Base-by-base conservation (phyloP, 2,113 vertebrate species). In the Gasterosteus aculeatus region DNA sequence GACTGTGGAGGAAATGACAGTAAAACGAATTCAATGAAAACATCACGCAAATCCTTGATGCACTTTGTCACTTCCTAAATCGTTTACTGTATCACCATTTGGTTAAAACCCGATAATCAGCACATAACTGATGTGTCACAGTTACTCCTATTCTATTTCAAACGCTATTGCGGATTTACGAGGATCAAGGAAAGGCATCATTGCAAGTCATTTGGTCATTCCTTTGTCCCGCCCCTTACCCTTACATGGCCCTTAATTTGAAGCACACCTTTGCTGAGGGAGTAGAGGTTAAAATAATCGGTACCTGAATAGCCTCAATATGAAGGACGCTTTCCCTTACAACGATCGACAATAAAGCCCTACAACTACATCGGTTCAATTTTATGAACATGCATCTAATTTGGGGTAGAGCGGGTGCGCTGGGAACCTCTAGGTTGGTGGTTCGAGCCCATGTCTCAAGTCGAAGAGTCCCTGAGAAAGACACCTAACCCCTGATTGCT, bases 201-300 rank as follows among this genome's bases (percentile, higher is more conserved):
- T 7, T 15, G 0, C 22, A 46, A 46, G 67, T 75, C 3, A 49
- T 12, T 5, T 8, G 7, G 64, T 51, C 3, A 11, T 22, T 31
- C 19, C 7, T 49, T 2, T 51, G 1, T 38, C 71, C 44, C 58
- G 75, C 61, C 78, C 4, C 11, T 9, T 1, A 1, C 16, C 77
- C 77, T 49, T 77, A 56, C 74, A 78, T 65, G 69, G 66, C n/a
- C 0, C 31, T 15, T 26, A 26, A 26, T 26, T 26, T 42, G 42
- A 29, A 5, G 19, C 51, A 56, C 82, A 84, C 82, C 69, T 85
- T 56, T 15, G 14, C 22, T 31, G 15, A 39, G 65, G 14, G 5
- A 11, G 16, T 2, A 22, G 18, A 19, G 8, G 35, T 56, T 18
- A 9, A 9, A 41, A 38, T 14, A 1, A 5, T n/a, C 59, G 54